Conservation (phyloP, 2,888 invertebrate species). For the Eupeodes luniger region DNA sequence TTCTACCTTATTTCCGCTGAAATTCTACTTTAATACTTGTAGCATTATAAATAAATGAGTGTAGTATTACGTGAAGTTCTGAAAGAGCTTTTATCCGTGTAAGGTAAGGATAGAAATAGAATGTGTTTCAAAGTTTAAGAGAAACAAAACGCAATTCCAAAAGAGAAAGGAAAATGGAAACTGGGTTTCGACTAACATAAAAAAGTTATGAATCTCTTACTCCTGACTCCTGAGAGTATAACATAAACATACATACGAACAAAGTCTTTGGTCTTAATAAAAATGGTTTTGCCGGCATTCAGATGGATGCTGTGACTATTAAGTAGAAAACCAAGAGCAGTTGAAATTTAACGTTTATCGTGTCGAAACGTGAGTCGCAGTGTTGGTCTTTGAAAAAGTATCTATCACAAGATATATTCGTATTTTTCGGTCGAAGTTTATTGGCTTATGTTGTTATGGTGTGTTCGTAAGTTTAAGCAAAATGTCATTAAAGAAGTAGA, state of each 20-base stretch:
- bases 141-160: neutral
- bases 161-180: neutral
- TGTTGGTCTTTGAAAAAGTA: neutral
- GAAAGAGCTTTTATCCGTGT: conserved; percentile 11
- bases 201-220: neutral
- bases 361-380: conserved; percentile 45
- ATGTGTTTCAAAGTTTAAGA: neutral
- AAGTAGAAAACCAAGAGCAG: conserved; percentile 53
- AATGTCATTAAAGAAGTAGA: conserved; percentile 4
- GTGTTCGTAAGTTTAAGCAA: conserved; percentile 19
- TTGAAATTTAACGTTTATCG: conserved; percentile 62
- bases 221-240: neutral
- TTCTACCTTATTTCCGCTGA: too few relatives aligned
- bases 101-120: too few relatives aligned
- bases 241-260: neutral
- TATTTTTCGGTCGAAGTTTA: neutral
- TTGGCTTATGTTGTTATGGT: neutral
- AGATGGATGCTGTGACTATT: conserved; percentile 56
- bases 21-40: too few relatives aligned
- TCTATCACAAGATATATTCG: neutral
- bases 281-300: conserved; percentile 50
- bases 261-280: conserved; percentile 44
- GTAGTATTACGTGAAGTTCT: neutral
- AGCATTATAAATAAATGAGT: neutral
- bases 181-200: neutral